Evolutionary conservation across 2,888 invertebrate genomes (phyloP), one percentile per base, ranked within the genome.

Genomic region (Xylota segnis): DNA sequence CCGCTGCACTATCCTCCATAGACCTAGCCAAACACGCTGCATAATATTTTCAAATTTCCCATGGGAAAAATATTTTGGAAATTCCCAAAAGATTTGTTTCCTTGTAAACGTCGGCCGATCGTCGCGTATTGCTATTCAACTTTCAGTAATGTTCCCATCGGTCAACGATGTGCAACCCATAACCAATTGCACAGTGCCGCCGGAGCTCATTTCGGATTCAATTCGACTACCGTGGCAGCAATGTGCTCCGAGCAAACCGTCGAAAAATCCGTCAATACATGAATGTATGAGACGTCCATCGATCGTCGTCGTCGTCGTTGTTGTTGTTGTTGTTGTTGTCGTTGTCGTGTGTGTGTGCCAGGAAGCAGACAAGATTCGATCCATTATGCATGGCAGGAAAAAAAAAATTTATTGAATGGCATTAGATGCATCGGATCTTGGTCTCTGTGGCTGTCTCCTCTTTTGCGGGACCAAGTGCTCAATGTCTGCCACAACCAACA

Each of bases 321-420:
- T 43, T 61, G 50, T 71, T 66, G 59, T n/a, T n/a, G n/a, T n/a
- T n/a, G n/a, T n/a, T n/a, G n/a, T n/a, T n/a, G 58, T 72, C 65
- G 65, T 34, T 79, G 52, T 66, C 40, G 68, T 56, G 54, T 59
- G 70, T 72, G 66, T 82, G 68, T 77, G 83, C 66, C 76, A 86
- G 81, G 84, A 81, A 81, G 81, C 86, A 84, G 79, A 84, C 84
- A 84, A 75, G 70, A 82, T 72, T 47, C 81, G 37, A 86, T 86
- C 72, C 81, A 86, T 86, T 86, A 86, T 86, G 86, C 86, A 86
- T 86, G 72, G 59, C 50, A 84, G 6, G 5, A 1, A 34, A 34
- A 34, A 9, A 34, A 34, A 34, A 66, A 16, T 50, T 63, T 34
- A 50, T 68, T 81, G 86, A 86, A 75, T 81, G 71, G 81, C 86